phyloP scores from a whole-genome alignment of 2,888 invertebrate species.

The Synergus itoensis region DNA sequence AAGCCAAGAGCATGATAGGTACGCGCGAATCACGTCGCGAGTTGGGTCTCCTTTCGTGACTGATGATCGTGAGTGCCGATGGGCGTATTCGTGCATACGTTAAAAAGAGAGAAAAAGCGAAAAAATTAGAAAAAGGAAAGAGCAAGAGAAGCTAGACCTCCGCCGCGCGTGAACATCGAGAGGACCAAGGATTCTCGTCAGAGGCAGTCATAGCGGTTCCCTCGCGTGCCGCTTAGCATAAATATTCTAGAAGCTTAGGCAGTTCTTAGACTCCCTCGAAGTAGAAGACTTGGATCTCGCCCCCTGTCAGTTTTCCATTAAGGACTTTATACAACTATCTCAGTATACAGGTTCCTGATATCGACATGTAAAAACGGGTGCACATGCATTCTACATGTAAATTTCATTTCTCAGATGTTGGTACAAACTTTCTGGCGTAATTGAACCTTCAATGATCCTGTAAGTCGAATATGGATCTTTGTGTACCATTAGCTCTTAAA shows the following conservation, averaged over 20 bases:
- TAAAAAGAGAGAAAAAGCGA: slow-evolving; percentile 54
- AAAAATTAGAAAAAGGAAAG: slow-evolving; percentile 49
- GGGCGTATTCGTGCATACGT: slow-evolving; percentile 69
- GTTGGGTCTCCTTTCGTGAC: slow-evolving; percentile 70
- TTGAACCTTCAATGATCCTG: not conserved
- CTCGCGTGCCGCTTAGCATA: slow-evolving; percentile 55
- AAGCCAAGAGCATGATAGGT: slow-evolving; percentile 54
- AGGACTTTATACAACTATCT: slow-evolving; percentile 28
- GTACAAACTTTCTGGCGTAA: slow-evolving; percentile 18
- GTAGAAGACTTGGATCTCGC: slow-evolving; percentile 35
- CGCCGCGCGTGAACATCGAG: slow-evolving; percentile 64
- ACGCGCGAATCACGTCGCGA: slow-evolving; percentile 72
- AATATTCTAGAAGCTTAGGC: slow-evolving; percentile 50
- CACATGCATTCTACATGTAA: slow-evolving; percentile 16
- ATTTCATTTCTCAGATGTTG: slow-evolving; percentile 3
- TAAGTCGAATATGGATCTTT: slow-evolving; percentile 53
- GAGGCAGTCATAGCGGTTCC: slow-evolving; percentile 60
- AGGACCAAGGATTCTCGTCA: slow-evolving; percentile 49
- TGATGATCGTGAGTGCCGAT: slow-evolving; percentile 71
- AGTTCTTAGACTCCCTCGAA: slow-evolving; percentile 30
- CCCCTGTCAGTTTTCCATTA: slow-evolving; percentile 40
- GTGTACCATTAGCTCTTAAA: not conserved
- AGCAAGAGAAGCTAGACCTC: slow-evolving; percentile 50
- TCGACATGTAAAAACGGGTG: not conserved
- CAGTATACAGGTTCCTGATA: slow-evolving; percentile 23